phyloP scores from a whole-genome alignment of 2,797 vertebrate species.

The Melopsittacus undulatus region DNA sequence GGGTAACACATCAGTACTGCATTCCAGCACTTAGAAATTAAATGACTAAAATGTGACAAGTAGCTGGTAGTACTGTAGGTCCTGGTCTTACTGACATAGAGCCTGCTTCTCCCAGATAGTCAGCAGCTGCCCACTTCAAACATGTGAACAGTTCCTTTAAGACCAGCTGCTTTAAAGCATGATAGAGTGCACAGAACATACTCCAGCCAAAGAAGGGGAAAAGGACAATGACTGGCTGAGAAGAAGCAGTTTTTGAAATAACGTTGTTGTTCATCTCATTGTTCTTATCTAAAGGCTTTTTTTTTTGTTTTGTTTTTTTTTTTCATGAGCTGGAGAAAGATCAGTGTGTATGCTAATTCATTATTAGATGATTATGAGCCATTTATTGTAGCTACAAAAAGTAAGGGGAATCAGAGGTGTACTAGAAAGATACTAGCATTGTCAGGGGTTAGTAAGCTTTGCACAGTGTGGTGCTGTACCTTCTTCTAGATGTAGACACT shows the following conservation, averaged over 20 bases:
- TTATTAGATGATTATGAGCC: neutral
- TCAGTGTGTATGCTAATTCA: neutral
- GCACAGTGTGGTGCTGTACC: accelerated
- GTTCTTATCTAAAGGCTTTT: neutral
- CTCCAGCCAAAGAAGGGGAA: neutral
- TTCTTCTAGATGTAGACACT: neutral
- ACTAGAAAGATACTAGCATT: neutral
- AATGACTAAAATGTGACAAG: neutral
- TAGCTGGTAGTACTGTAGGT: neutral
- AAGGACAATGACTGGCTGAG: neutral
- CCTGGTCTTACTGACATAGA: neutral
- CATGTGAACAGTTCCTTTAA: neutral
- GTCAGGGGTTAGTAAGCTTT: neutral
- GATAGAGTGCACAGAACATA: accelerated
- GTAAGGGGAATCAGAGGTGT: neutral
- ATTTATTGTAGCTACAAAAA: neutral
- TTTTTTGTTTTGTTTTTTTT: neutral
- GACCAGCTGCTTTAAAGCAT: accelerated
- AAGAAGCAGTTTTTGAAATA: neutral
- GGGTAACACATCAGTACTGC: neutral
- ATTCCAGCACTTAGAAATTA: neutral
- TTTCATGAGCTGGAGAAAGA: neutral
- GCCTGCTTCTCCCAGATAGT: neutral
- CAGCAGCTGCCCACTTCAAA: neutral
- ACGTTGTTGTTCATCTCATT: neutral